Base-by-base conservation (phyloP, 2,888 invertebrate species). In the Leistus spinibarbis region DNA sequence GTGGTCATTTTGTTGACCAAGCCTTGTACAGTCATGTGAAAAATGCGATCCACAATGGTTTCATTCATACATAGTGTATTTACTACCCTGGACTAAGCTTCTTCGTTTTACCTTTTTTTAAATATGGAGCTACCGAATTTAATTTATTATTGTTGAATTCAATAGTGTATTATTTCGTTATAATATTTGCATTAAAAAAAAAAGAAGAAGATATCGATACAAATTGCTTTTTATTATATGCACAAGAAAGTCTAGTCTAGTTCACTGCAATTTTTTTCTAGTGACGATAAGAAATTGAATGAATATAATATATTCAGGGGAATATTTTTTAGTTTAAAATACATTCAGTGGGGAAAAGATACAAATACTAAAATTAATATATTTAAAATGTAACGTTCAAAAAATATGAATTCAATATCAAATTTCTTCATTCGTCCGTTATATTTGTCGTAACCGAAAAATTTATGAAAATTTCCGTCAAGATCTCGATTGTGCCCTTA, bases 1-100 rank as follows among this genome's bases (percentile, higher is more conserved):
- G 77, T 79, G 80, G 79, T 79, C 79, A 79, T 76, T 79, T 79
- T 77, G 77, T 77, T 77, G 77, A 72, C 78, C 76, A 74, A 69
- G 75, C 69, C 57, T 19, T 54, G 75, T 75, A 75, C 75, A 75
- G 75, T 75, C 69, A 22, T 20, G 53, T 27, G 27, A 17, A 53
- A 66, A 66, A 66, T 53, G 17, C 20, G 22, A 17, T 19, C 16
- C 16, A 10, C 19, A 22, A 10, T 19, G 13, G 60, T 60, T 60
- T 60, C 60, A 60, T 60, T 60, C 60, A 60, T 60, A 22, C 17
- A 22, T 20, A 60, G 40, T 13, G 13, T 40, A 40, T 40, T 40
- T 40, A 40, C 40, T 40, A 40, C 13, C 7, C 40, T 13, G 40
- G 13, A 40, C 40, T 40, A 40, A 40, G 40, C 40, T 40, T 40